Evolutionary conservation across 2,113 vertebrate genomes (phyloP), one percentile per base, ranked within the genome.

Genomic region (Aspiorhynchus laticeps): DNA sequence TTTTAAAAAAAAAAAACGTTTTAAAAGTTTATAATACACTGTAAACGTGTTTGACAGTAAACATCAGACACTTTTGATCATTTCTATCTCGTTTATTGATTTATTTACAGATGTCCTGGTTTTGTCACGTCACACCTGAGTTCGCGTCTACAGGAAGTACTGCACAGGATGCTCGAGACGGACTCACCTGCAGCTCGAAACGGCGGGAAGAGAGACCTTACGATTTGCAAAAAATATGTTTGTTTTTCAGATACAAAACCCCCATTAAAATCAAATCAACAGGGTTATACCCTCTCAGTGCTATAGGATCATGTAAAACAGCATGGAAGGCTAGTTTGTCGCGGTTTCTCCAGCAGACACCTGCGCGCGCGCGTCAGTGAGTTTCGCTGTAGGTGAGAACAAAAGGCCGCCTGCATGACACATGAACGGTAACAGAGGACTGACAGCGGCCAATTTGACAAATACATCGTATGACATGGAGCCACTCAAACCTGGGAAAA

Each of bases 381-480:
- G 81, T 83, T 71, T 83, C 63, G 14, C 36, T 46, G 12, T 51
- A 71, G 41, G 41, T 71, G 81, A 83, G 19, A 41, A 69, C 63
- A 83, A 69, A 21, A 36, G n/a, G 41, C 76, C 75, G 63, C 77
- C 51, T 53, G 51, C 51, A 2, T 85, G 84, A 83, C 81, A 51
- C 81, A 71, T 4, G 63, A 48, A 14, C 41, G 63, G 5, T 43
- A 51, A 83, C 10, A 21, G 12, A 4, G 80, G n/a, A 48, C 76
- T 59, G 9, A 59, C 80, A 65, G n/a, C 80, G 7, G 15, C 7
- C n/a, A 67, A 7, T 48, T 19, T 33, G 26, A 14, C 28, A 46
- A 41, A 82, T n/a, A 24, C 38, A 1, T 48, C 61, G 5, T 28
- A 21, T 73, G 82, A 71, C 24, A 89, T 85, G 85, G 88, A 89